A percentile compares a stretch with the other conserved stretches of the same genome.
phyloP scores from a whole-genome alignment of 2,888 invertebrate genomes.

The Nemoura dubitans region DNA sequence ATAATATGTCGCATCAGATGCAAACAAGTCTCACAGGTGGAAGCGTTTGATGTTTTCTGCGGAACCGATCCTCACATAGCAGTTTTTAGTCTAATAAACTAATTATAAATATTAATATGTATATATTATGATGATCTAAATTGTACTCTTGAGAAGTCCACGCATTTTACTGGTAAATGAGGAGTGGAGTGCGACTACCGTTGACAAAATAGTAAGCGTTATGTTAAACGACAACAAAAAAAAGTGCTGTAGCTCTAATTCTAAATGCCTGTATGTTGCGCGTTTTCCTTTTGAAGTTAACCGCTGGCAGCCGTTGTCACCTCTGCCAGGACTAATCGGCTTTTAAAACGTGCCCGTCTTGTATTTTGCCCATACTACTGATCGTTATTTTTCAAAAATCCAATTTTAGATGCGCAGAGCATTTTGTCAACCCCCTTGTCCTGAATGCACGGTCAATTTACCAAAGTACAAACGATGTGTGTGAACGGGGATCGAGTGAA shows the following conservation, averaged over 20 bases:
- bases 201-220: slow-evolving; percentile 48
- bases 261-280: slow-evolving; percentile 28
- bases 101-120: slow-evolving; percentile 39
- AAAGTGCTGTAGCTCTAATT: slow-evolving; percentile 33
- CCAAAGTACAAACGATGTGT: slow-evolving; percentile 42
- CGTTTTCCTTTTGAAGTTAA: slow-evolving; percentile 20
- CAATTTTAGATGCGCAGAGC: slow-evolving; percentile 47
- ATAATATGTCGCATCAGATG: slow-evolving; percentile 16
- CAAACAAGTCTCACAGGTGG: neutral
- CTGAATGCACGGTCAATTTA: slow-evolving; percentile 49
- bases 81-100: slow-evolving; percentile 39
- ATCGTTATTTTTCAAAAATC: slow-evolving; percentile 42
- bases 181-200: slow-evolving; percentile 43
- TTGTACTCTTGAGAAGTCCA: slow-evolving; percentile 49
- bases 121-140: slow-evolving; percentile 27
- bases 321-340: slow-evolving; percentile 35
- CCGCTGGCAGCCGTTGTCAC: slow-evolving; percentile 33
- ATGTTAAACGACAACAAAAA: neutral
- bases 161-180: slow-evolving; percentile 41
- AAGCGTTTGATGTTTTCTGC: slow-evolving; percentile 41
- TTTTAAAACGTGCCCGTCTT: slow-evolving; percentile 45
- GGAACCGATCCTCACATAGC: slow-evolving; percentile 23
- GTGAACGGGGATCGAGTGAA: slow-evolving; percentile 37
- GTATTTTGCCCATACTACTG: slow-evolving; percentile 43
- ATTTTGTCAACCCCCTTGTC: slow-evolving; percentile 50